A percentile compares a stretch with the other conserved stretches of the same genome.
Conservation (phyloP, 2,113 vertebrate genomes). For the Eonycteris spelaea region DNA sequence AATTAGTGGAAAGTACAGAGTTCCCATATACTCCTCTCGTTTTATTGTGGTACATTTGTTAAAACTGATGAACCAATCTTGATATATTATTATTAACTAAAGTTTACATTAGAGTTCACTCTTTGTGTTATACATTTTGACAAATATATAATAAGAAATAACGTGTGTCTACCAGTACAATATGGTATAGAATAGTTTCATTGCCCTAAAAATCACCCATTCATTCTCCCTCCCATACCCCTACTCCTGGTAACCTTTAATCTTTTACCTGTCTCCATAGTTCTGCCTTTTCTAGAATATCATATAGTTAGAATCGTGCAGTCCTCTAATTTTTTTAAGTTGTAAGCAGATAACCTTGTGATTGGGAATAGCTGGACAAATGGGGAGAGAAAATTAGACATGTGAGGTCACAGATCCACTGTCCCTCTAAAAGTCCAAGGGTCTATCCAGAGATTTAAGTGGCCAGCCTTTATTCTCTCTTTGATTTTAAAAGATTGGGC, state of each 20-base stretch:
- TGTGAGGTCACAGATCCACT: neutral
- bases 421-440: neutral
- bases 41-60: neutral
- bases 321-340: constrained; percentile 11
- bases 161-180: neutral
- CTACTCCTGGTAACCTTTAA: neutral
- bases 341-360: neutral
- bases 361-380: neutral
- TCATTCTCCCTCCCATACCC: neutral
- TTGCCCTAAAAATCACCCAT: neutral
- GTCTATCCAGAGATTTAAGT: constrained; percentile 1
- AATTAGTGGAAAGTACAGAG: neutral
- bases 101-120: constrained; percentile 11
- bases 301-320: neutral
- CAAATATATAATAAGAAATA: neutral
- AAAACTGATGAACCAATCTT: constrained; percentile 2
- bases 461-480: neutral
- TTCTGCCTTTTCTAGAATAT: neutral
- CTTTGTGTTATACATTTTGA: constrained; percentile 24
- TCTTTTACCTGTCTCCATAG: neutral
- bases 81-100: constrained; percentile 28
- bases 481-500: neutral
- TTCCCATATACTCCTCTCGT: neutral
- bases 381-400: neutral
- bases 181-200: neutral